Evolutionary conservation across 2,888 invertebrate species (phyloP), one percentile per base, ranked within the genome.

Genomic region (Eretmocerus hayati): DNA sequence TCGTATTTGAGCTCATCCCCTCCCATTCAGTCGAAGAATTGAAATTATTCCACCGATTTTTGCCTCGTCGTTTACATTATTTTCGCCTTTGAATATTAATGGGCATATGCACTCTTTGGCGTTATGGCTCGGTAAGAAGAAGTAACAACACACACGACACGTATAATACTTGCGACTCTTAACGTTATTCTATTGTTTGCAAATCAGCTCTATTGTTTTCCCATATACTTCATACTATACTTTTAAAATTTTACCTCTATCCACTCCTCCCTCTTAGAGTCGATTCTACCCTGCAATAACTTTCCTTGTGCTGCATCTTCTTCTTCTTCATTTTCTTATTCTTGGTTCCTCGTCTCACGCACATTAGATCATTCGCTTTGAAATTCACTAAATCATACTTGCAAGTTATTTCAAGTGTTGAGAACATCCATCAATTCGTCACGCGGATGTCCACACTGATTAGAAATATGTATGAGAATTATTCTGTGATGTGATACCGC

Each of bases 181-280:
- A 70, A 70, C 70, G 69, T 71, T 71, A 71, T 71, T 71, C 71
- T 71, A 71, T 71, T 71, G 71, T 71, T 71, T 71, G 71, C 70
- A 71, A 71, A 71, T 71, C 70, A 71, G 67, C 63, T 69, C 71
- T 71, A 71, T 71, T 71, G 71, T 71, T 71, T 71, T 71, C 71
- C 71, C 70, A 69, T 71, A 69, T 69, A 65, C 65, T 61, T 62
- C 15, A 58, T 50, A 54, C 53, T 52, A 59, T 56, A 56, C 55
- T 46, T 52, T 52, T 45, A 46, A 51, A 53, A 39, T 47, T 52
- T 31, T 46, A 33, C 46, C 42, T 33, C 43, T 42, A 32, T 49
- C 16, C 38, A 20, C 43, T 9, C 30, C 23, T 16, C 26, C 21
- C n/a, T n/a, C n/a, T n/a, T n/a, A n/a, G n/a, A n/a, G n/a, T n/a